These are phyloP conservation scores for Acanthopagrus latus DNA, from an alignment of 2,797 vertebrate species.

Conservation along the genomic window DNA sequence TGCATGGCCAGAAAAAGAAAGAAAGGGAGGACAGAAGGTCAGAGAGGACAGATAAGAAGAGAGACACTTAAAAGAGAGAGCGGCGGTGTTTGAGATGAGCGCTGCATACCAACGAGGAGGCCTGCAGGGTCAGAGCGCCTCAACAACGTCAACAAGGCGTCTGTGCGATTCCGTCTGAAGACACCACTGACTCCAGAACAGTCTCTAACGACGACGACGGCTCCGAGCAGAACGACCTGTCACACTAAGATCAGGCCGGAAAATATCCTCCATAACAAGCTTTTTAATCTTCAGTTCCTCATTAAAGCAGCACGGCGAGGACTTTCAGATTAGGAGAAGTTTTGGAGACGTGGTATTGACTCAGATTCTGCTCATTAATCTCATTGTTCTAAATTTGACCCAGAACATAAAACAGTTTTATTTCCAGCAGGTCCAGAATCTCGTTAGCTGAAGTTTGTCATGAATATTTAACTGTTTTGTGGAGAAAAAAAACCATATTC, in stretches of 20 bases:
- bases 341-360: neutral
- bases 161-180: slow-evolving; percentile 51
- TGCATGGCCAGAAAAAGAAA: neutral
- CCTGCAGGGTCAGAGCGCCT: slow-evolving; percentile 43
- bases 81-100: slow-evolving; percentile 34
- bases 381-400: no score
- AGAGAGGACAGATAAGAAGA: slow-evolving; percentile 44
- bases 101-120: slow-evolving; percentile 54
- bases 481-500: no score
- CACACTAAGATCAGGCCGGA: neutral
- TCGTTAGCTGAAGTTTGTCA: neutral
- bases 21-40: slow-evolving; percentile 33
- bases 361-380: neutral
- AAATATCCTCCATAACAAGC: neutral
- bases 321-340: neutral
- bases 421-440: neutral
- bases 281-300: neutral
- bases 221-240: neutral
- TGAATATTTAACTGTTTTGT: neutral
- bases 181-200: slow-evolving; percentile 8
- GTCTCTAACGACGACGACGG: neutral
- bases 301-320: neutral
- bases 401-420: neutral
- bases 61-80: slow-evolving; percentile 40
- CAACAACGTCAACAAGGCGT: neutral